These are phyloP conservation scores for Matsumurasca onukii DNA, from an alignment of 1,140 invertebrate species.

Conservation along the genomic window DNA sequence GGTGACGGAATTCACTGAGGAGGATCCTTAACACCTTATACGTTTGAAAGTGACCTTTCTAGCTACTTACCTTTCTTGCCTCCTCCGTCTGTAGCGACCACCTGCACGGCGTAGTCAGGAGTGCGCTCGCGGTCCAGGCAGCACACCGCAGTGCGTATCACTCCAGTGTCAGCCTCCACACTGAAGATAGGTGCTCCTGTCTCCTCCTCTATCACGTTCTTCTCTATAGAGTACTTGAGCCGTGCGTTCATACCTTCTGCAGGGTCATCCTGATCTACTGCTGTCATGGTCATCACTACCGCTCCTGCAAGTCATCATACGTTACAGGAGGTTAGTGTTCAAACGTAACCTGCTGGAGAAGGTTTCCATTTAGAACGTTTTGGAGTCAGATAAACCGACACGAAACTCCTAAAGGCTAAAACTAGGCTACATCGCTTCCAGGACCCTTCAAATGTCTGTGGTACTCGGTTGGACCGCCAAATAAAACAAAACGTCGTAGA, in stretches of 20 bases:
- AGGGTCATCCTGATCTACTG: constrained; percentile 94
- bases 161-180: constrained; percentile 90
- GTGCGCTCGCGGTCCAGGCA: constrained; percentile 90
- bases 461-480: too few relatives aligned
- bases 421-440: too few relatives aligned
- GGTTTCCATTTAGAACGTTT: too few relatives aligned
- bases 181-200: constrained; percentile 92
- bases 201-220: constrained; percentile 94
- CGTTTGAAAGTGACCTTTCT: background rate
- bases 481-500: too few relatives aligned
- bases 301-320: constrained; percentile 55
- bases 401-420: too few relatives aligned
- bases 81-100: constrained; percentile 89
- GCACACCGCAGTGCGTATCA: constrained; percentile 92
- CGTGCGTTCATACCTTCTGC: constrained; percentile 91
- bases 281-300: constrained; percentile 97
- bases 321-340: too few relatives aligned
- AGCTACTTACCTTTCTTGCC: constrained; percentile 72
- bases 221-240: constrained; percentile 89
- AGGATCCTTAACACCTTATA: background rate
- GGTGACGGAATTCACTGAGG: background rate
- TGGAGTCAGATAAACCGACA: too few relatives aligned
- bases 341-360: too few relatives aligned
- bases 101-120: constrained; percentile 96
- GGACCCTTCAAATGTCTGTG: too few relatives aligned